Base-by-base conservation (phyloP, 2,113 vertebrate species). In the Poeciliopsis retropinna region DNA sequence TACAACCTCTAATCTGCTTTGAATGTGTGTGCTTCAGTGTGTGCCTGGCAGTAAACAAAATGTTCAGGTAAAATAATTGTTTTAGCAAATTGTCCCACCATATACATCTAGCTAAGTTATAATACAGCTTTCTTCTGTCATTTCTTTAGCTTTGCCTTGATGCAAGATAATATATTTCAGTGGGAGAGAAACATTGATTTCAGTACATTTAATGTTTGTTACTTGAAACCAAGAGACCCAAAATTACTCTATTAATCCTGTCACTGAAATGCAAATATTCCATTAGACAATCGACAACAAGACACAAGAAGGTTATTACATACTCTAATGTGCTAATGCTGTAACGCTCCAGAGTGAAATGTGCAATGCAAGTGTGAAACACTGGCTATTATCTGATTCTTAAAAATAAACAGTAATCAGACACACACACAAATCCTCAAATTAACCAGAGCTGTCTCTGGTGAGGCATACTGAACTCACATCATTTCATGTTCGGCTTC, bases 201-300 rank as follows among this genome's bases (percentile, higher is more conserved):
- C 31, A 47, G 61, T 61, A 31, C 47, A 62, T 61, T n/a, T 84
- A 60, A 85, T 90, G 80, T 85, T 81, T 90, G 80, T 85, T 81
- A 89, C 79, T 76, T 41, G 78, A 87, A 87, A 82, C 68, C 72
- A 57, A 39, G 78, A 64, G 51, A 67, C 37, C 65, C 37, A 2
- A 28, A 78, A 87, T 82, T 86, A 82, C 78, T 73, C 71, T 76
- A 65, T 47, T 74, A 79, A 68, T 86, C 80, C 81, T 87, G 60
- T 70, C 85, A 72, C 85, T 76, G 65, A 84, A 67, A 83, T 85
- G 81, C 28, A 61, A 87, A 89, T 80, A 80, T 64, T 88, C 61
- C 66, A 71, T 73, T 61, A 73, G 39, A 54, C 62, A 68, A 41
- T 69, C 60, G 47, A 29, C 73, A 78, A 74, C 71, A 66, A 76